phyloP scores from a whole-genome alignment of 2,888 invertebrate genomes.

The Cheilosia soror region DNA sequence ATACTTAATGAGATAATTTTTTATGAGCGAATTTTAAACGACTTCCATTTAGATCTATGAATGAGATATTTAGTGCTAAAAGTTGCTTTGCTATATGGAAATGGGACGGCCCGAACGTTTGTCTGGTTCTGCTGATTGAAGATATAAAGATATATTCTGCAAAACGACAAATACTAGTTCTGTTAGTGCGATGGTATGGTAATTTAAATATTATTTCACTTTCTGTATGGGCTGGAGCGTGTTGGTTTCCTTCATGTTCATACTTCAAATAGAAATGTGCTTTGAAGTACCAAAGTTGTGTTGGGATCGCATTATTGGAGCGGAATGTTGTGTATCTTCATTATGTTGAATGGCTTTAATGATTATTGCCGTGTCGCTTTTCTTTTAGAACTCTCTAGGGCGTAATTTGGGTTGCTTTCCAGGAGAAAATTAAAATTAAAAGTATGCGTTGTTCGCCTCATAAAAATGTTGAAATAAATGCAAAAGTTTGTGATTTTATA shows the following conservation, averaged over 20 bases:
- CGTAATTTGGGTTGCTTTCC: too few relatives aligned
- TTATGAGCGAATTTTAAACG: slow-evolving; percentile 26
- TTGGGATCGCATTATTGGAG: not conserved
- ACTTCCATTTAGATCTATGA: slow-evolving; percentile 24
- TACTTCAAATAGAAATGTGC: too few relatives aligned
- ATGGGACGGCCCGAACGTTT: not conserved
- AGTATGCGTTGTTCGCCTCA: too few relatives aligned
- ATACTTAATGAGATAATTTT: slow-evolving; percentile 34
- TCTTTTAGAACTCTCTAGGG: too few relatives aligned
- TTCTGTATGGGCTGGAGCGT: too few relatives aligned
- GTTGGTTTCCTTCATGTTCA: too few relatives aligned
- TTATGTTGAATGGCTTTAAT: slow-evolving; percentile 14
- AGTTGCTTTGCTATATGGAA: not conserved
- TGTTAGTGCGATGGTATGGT: too few relatives aligned
- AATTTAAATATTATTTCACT: too few relatives aligned
- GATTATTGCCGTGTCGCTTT: not conserved
- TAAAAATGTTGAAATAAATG: too few relatives aligned
- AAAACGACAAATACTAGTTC: slow-evolving; percentile 1
- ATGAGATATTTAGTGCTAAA: slow-evolving; percentile 19
- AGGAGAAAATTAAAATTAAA: too few relatives aligned
- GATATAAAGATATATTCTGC: slow-evolving; percentile 36
- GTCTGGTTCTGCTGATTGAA: slow-evolving; percentile 26
- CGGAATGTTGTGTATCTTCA: not conserved
- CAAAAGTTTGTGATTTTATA: too few relatives aligned
- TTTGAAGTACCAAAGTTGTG: not conserved